Base-by-base conservation (phyloP, 2,888 invertebrate species). In the Troides helena region DNA sequence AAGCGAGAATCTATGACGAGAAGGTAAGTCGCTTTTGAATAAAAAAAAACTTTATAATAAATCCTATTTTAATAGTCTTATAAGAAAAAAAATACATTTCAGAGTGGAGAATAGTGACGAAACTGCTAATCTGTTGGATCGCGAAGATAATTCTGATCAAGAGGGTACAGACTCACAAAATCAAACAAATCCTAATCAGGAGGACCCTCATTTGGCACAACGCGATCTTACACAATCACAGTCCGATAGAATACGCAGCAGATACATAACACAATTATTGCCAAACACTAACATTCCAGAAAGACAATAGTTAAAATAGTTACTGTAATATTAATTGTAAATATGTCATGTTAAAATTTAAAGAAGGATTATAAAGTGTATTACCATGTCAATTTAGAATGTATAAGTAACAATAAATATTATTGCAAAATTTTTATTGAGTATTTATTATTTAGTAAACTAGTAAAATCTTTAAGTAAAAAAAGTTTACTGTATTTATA, bases 241-340 rank as follows among this genome's bases (percentile, higher is more conserved):
- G 70, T 92, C 92, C 3, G 88, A 92, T 76, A 85, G 93, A 71
- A 93, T 93, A 76, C 88, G 93, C 75, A 88, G 86, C 74, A 83
- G 90, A 82, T 93, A 93, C 78, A 83, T 93, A 76, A 80, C 92
- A 76, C 93, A 91, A 82, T 89, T 93, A 79, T 82, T 92, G 74
- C 88, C 92, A 74, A 85, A 82, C 72, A 84, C 85, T 74, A 87
- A 85, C 84, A 85, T 85, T 82, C 85, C 86, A 72, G 86, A 90
- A 60, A 81, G 85, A 82, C 86, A 82, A 77, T 88, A 84, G 76
- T 67, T 75, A 73, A 65, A 67, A 64, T 63, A 76, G 65, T 61
- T 25, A 62, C 39, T 39, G 58, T 46, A 63, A 65, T 69, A 8
- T 43, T 57, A 62, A 74, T 69, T 75, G 72, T 76, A 69, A 72